phyloP scores from a whole-genome alignment of 2,888 invertebrate species.

The Dysmachus trigonus region DNA sequence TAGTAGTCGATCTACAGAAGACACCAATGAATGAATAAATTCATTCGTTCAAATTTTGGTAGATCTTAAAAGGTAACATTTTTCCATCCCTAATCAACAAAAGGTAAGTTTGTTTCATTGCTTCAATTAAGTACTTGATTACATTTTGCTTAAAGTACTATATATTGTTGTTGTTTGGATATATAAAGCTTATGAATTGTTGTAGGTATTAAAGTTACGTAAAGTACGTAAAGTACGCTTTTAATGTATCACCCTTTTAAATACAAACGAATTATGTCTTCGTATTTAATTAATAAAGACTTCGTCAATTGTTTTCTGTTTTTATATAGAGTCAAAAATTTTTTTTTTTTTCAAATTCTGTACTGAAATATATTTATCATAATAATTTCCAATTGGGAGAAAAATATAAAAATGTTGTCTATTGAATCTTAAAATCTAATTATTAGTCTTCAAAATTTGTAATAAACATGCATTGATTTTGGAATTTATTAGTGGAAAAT shows the following conservation, averaged over 20 bases:
- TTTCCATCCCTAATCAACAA: neutral
- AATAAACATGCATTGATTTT: neutral
- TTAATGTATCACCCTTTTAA: neutral
- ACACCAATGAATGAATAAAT: neutral
- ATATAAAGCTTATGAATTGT: neutral
- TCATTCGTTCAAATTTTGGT: neutral
- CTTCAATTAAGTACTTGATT: neutral
- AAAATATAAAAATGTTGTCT: neutral
- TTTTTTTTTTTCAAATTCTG: neutral
- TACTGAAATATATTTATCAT: neutral
- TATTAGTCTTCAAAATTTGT: neutral
- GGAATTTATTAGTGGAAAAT: neutral
- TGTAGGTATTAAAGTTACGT: neutral
- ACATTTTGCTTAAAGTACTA: neutral
- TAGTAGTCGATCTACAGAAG: neutral
- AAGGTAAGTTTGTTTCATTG: neutral
- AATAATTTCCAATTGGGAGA: neutral
- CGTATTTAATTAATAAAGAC: neutral
- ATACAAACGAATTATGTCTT: neutral
- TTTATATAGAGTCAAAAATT: neutral
- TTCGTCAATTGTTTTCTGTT: neutral
- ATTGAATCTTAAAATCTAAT: neutral
- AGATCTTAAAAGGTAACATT: neutral
- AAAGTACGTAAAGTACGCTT: neutral
- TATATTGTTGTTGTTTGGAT: neutral